Percentiles rank a stretch among this genome's conserved stretches.
Conservation (phyloP, 2,797 vertebrate species). For the Dromococcyx pavoninus region DNA sequence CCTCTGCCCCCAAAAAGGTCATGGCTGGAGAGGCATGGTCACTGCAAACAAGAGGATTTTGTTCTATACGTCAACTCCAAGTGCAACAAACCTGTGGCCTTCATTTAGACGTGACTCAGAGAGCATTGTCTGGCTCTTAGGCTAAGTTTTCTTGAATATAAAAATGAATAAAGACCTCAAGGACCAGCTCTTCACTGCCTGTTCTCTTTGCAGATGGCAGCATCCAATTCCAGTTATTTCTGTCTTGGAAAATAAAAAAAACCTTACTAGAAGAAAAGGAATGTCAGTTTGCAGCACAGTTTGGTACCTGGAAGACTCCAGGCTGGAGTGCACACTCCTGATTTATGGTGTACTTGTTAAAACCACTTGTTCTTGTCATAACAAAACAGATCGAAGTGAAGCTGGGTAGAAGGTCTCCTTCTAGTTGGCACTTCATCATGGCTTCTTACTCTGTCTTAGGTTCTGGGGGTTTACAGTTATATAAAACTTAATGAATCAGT, state of each 20-base stretch:
- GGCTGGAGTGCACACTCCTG: constrained; percentile 27
- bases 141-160: background rate
- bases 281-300: background rate
- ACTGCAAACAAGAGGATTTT: background rate
- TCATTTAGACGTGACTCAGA: background rate
- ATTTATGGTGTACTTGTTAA: constrained; percentile 69
- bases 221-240: constrained; percentile 23
- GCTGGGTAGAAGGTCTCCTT: constrained; percentile 49
- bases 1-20: background rate
- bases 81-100: background rate
- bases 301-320: constrained; percentile 45
- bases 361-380: constrained; percentile 70
- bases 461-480: constrained; percentile 73
- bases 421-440: constrained; percentile 67
- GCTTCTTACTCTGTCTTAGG: constrained; percentile 63
- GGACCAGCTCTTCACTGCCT: background rate
- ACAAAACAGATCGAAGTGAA: constrained; percentile 52
- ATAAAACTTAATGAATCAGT: constrained; percentile 78
- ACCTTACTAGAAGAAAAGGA: background rate
- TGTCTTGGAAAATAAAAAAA: background rate
- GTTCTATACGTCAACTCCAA: background rate
- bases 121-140: accelerated
- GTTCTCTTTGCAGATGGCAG: constrained; percentile 16
- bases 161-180: background rate
- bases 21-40: background rate